phyloP scores from a whole-genome alignment of 1,140 invertebrate genomes.

The Heliconius melpomene region DNA sequence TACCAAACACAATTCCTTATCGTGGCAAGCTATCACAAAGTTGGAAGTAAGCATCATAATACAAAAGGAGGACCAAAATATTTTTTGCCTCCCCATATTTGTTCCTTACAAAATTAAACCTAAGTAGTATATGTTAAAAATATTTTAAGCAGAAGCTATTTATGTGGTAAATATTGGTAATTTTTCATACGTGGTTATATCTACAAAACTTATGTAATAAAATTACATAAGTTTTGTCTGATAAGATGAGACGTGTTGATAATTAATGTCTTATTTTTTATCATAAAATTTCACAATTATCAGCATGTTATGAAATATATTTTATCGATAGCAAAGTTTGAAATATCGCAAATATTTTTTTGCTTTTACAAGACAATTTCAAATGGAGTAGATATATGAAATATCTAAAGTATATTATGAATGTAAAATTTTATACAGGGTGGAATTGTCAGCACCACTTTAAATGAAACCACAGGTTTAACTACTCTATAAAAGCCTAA shows the following conservation, averaged over 20 bases:
- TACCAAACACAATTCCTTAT: conserved; percentile 69
- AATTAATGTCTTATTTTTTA: not conserved
- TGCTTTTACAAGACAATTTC: too few relatives aligned
- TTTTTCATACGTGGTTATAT: conserved; percentile 46
- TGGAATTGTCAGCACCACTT: too few relatives aligned
- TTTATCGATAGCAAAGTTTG: not conserved
- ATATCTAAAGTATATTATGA: too few relatives aligned
- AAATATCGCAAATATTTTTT: not conserved
- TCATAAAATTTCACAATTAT: not conserved
- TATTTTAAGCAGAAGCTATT: conserved; percentile 44
- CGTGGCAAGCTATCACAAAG: conserved; percentile 54
- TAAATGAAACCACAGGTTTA: too few relatives aligned
- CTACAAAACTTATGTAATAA: conserved; percentile 27
- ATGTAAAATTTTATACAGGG: too few relatives aligned
- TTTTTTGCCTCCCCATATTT: conserved; percentile 58
- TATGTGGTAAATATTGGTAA: conserved; percentile 48
- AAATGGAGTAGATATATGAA: too few relatives aligned
- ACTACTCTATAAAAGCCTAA: too few relatives aligned
- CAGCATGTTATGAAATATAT: not conserved
- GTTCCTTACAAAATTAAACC: conserved; percentile 38
- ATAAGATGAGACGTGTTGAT: conserved; percentile 66
- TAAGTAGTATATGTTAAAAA: conserved; percentile 38
- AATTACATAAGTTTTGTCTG: conserved; percentile 29
- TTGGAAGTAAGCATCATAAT: conserved; percentile 52
- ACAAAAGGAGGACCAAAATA: conserved; percentile 63